These are phyloP conservation scores for Enteromius thamalakanensis DNA, from an alignment of 2,797 vertebrate genomes.

Conservation along the genomic window DNA sequence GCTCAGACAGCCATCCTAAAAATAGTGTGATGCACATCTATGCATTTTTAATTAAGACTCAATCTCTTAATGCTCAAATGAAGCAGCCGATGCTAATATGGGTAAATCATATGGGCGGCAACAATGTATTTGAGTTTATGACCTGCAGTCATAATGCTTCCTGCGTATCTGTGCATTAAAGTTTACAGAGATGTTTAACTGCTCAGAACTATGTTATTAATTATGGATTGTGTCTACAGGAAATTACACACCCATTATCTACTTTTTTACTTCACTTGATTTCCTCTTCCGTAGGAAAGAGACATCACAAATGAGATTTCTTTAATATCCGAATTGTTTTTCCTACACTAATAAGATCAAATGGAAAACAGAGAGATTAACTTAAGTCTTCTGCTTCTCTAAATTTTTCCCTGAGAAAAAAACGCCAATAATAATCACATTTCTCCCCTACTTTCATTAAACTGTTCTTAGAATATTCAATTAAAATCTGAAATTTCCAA, in stretches of 20 bases:
- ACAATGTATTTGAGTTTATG: conserved; percentile 21
- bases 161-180: conserved; percentile 13
- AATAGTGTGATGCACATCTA: conserved; percentile 30
- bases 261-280: not conserved
- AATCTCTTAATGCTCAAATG: conserved; percentile 8
- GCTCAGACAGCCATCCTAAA: conserved; percentile 33
- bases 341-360: not conserved
- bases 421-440: not conserved
- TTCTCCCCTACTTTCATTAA: not conserved
- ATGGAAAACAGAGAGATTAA: not conserved
- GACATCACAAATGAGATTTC: not conserved
- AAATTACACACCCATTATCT: not conserved
- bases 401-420: not conserved
- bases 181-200: conserved; percentile 18
- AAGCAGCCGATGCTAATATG: conserved; percentile 21
- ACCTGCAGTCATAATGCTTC: conserved; percentile 36
- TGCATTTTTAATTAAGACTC: conserved; percentile 40
- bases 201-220: not conserved
- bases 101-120: not conserved
- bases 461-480: not conserved
- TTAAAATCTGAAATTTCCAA: not conserved
- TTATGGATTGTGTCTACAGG: conserved; percentile 15
- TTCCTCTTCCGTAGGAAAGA: not conserved
- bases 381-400: not conserved
- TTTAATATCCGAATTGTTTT: not conserved